Evolutionary conservation across 2,113 vertebrate genomes (phyloP).

Genomic region (Epinephelus moara): DNA sequence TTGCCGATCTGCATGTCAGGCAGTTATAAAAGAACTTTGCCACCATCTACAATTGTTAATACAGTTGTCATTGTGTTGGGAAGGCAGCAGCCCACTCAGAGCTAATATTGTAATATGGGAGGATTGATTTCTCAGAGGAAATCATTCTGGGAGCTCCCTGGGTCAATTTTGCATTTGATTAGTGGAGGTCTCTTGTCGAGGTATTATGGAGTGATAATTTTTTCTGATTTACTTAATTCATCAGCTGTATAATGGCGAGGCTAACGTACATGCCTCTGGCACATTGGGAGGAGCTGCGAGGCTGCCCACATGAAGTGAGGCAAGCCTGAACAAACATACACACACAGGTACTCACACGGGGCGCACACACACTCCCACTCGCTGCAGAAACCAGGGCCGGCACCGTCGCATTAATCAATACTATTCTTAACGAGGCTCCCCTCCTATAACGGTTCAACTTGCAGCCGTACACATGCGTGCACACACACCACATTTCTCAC

Average conservation of each 20-base stretch:
- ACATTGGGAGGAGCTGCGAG: neutral
- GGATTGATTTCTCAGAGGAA: slow-evolving; percentile 67
- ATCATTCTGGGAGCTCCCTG: slow-evolving; percentile 24
- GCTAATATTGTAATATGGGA: slow-evolving; percentile 35
- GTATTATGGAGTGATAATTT: slow-evolving; percentile 32
- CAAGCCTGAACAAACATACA: neutral
- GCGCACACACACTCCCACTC: slow-evolving; percentile 13
- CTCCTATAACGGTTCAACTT: slow-evolving; percentile 6
- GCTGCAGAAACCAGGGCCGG: slow-evolving; percentile 38
- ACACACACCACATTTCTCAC: slow-evolving; percentile 50
- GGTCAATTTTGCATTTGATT: slow-evolving; percentile 56
- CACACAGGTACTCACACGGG: neutral
- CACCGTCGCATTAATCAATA: slow-evolving; percentile 66
- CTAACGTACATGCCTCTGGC: neutral
- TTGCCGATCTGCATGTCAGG: slow-evolving; percentile 50
- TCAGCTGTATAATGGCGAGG: slow-evolving; percentile 12
- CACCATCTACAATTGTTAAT: slow-evolving; percentile 32
- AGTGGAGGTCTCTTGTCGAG: slow-evolving; percentile 4
- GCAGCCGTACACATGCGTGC: slow-evolving; percentile 4
- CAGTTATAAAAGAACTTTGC: slow-evolving; percentile 54
- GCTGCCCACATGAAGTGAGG: slow-evolving; percentile 18
- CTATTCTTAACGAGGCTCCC: slow-evolving; percentile 22
- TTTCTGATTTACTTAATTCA: slow-evolving; percentile 57
- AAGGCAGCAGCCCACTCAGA: slow-evolving; percentile 48
- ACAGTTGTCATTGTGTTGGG: slow-evolving; percentile 13